These are phyloP conservation scores for Chalcosyrphus nemorum DNA, from an alignment of 2,888 invertebrate genomes.

Conservation along the genomic window DNA sequence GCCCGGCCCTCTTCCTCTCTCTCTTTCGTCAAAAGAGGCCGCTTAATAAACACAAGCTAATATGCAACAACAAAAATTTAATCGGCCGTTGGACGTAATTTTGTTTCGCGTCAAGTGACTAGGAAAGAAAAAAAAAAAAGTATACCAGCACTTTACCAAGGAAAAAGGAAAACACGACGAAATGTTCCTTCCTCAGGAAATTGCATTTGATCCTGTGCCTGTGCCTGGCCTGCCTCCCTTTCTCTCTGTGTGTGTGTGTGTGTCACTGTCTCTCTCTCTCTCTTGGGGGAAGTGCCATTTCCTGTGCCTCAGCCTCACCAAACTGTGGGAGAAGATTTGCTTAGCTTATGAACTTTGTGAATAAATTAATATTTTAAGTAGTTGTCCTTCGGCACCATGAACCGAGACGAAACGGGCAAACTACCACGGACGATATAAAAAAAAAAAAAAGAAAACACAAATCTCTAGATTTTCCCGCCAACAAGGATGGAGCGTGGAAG, in stretches of 20 bases:
- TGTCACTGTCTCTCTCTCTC: neutral
- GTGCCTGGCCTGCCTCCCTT: neutral
- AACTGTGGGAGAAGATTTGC: slow-evolving; percentile 60
- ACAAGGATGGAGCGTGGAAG: neutral
- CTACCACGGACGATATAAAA: neutral
- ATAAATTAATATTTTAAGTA: slow-evolving; percentile 72
- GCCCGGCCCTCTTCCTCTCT: too few relatives aligned
- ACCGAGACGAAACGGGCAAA: neutral
- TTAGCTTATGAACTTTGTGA: slow-evolving; percentile 71
- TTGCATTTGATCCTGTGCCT: slow-evolving; percentile 64
- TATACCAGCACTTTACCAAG: neutral
- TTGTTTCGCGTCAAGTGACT: slow-evolving; percentile 54
- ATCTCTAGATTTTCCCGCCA: slow-evolving; percentile 10
- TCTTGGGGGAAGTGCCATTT: slow-evolving; percentile 49
- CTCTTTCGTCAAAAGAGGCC: neutral
- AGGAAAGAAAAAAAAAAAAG: slow-evolving; percentile 6
- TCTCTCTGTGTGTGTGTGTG: slow-evolving; percentile 2
- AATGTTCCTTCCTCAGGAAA: slow-evolving; percentile 58
- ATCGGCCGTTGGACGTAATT: slow-evolving; percentile 57
- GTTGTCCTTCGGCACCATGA: slow-evolving; percentile 52
- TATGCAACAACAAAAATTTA: slow-evolving; percentile 61
- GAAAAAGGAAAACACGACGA: slow-evolving; percentile 29
- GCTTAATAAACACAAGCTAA: slow-evolving; percentile 56
- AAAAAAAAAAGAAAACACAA: neutral
- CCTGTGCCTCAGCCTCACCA: slow-evolving; percentile 44